These are phyloP conservation scores for Circaetus cinerascens DNA, from an alignment of 2,113 vertebrate species.

Conservation along the genomic window DNA sequence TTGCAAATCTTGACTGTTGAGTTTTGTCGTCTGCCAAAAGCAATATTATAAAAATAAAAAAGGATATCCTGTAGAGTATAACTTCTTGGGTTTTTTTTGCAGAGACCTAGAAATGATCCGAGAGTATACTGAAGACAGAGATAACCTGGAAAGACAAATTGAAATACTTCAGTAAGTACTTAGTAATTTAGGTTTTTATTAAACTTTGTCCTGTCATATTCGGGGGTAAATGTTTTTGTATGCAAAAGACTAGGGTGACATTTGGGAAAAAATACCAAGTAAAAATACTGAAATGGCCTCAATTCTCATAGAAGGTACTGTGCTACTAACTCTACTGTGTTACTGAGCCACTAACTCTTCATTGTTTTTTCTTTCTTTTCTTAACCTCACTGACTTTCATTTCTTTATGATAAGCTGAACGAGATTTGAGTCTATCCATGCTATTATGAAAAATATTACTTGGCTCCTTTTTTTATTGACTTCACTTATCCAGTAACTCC, in stretches of 20 bases:
- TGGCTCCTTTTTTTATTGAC: neutral
- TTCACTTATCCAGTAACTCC: neutral
- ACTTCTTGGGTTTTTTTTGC: neutral
- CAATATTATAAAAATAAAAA: neutral
- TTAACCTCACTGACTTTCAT: neutral
- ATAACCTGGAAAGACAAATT: conserved; percentile 89
- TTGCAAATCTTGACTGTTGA: neutral
- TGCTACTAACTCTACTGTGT: neutral
- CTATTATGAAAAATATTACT: neutral
- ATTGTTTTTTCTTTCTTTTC: neutral
- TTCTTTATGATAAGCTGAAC: neutral
- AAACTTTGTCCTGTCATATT: neutral
- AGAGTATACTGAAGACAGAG: conserved; percentile 88
- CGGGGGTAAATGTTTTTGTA: neutral
- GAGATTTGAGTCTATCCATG: neutral
- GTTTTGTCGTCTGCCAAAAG: neutral
- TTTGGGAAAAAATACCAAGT: neutral
- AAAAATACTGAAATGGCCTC: neutral
- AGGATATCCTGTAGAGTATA: neutral
- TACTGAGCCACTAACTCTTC: neutral
- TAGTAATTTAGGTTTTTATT: neutral
- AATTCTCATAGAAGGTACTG: neutral
- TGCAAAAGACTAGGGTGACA: neutral
- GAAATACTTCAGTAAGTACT: conserved; percentile 92
- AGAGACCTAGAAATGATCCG: conserved; percentile 91